Evolutionary conservation across 2,888 invertebrate genomes (phyloP).

Genomic region (Dicycla oo): DNA sequence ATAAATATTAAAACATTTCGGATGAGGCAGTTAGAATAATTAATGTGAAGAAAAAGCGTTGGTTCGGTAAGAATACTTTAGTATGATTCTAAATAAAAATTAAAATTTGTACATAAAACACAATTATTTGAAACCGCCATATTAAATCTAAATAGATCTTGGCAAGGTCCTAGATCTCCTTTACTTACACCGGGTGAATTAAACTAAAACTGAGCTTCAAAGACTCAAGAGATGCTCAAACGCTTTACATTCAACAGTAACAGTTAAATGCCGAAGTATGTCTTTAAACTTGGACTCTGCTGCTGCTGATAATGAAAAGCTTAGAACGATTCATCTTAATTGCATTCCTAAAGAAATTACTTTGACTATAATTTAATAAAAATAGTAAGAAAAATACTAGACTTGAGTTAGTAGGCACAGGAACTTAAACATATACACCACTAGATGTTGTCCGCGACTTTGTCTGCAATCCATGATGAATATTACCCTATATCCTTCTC

Average conservation of each 20-base stretch:
- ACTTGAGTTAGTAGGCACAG: too few species aligned
- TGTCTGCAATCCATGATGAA: too few species aligned
- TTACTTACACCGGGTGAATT: slow-evolving; percentile 36
- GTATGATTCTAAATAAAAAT: neutral
- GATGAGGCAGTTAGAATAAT: too few species aligned
- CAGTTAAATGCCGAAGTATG: slow-evolving; percentile 53
- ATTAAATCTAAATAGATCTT: slow-evolving; percentile 23
- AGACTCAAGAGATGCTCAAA: slow-evolving; percentile 33
- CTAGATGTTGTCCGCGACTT: too few species aligned
- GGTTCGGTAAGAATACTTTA: too few species aligned
- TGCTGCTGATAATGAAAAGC: slow-evolving; percentile 44
- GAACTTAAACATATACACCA: neutral
- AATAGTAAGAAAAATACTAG: neutral
- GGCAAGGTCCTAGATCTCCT: slow-evolving; percentile 33
- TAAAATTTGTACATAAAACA: neutral
- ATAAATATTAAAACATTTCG: slow-evolving; percentile 59
- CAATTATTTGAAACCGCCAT: neutral
- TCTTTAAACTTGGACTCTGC: slow-evolving; percentile 48
- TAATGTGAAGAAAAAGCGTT: too few species aligned
- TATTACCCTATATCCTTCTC: too few species aligned
- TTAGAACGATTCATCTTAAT: slow-evolving; percentile 45
- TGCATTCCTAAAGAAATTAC: slow-evolving; percentile 30
- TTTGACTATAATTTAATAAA: neutral
- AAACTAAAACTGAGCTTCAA: slow-evolving; percentile 45
- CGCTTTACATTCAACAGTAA: slow-evolving; percentile 33